These are phyloP conservation scores for Microctonus aethiopoides DNA, from an alignment of 2,888 invertebrate genomes.

Conservation along the genomic window DNA sequence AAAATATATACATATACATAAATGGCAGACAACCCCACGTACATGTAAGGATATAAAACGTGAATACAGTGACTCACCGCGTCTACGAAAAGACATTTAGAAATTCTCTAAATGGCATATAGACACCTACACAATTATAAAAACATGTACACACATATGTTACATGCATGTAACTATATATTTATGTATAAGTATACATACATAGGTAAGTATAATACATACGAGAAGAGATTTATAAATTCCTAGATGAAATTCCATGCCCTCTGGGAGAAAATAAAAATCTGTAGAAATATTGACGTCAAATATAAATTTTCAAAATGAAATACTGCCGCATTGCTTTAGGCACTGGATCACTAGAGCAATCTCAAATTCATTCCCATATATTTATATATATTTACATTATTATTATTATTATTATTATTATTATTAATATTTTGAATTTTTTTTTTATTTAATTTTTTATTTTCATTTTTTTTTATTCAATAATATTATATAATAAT, in stretches of 20 bases:
- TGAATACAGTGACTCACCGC: slow-evolving; percentile 10
- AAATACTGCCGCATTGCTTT: slow-evolving; percentile 19
- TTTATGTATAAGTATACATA: background rate
- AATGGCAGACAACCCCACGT: background rate
- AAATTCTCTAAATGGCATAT: slow-evolving; percentile 23
- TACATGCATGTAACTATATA: background rate
- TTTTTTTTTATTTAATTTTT: too few relatives aligned
- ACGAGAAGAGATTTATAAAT: background rate
- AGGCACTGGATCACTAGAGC: slow-evolving; percentile 13
- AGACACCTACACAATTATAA: too few relatives aligned
- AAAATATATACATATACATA: background rate
- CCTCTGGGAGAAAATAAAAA: slow-evolving; percentile 6
- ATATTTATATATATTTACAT: background rate
- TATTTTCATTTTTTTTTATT: too few relatives aligned
- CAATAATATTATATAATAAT: too few relatives aligned
- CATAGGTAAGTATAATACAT: too few relatives aligned
- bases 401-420: too few relatives aligned
- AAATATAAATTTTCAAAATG: background rate
- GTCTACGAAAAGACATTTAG: slow-evolving; percentile 19
- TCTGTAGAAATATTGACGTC: slow-evolving; percentile 22
- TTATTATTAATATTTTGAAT: too few relatives aligned
- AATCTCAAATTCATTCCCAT: background rate
- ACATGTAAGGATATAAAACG: background rate
- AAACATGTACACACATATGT: background rate
- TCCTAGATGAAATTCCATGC: slow-evolving; percentile 25